phyloP scores from a whole-genome alignment of 2,797 vertebrate species.

The Ciconia nigra region DNA sequence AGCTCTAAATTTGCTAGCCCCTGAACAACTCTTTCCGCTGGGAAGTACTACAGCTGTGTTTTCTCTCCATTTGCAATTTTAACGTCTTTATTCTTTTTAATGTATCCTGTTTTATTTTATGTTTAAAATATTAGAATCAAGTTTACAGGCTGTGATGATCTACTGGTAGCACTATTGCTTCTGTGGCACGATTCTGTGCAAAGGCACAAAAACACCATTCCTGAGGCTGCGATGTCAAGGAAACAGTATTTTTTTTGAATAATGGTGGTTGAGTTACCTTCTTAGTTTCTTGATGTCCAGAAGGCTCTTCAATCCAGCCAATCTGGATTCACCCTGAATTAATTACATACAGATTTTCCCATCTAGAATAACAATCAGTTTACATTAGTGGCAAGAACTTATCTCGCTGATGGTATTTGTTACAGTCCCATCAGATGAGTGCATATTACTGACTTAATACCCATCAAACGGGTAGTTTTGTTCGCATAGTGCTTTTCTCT shows the following conservation, averaged over 20 bases:
- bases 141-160: not conserved
- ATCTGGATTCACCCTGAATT: not conserved
- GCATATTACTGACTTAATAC: not conserved
- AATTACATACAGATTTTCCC: not conserved
- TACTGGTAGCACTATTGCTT: not conserved
- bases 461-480: not conserved
- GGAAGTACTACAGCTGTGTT: not conserved
- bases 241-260: not conserved
- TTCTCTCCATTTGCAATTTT: not conserved
- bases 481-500: not conserved
- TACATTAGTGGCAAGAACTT: not conserved
- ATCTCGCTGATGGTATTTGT: not conserved
- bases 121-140: not conserved
- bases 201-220: not conserved
- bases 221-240: not conserved
- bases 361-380: not conserved
- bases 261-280: not conserved
- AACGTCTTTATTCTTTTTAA: not conserved
- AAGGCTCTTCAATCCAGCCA: not conserved
- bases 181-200: not conserved
- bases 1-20: not conserved
- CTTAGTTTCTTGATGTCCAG: not conserved
- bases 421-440: not conserved
- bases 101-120: not conserved
- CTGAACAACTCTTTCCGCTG: not conserved